phyloP scores from a whole-genome alignment of 2,113 vertebrate species.

The Riparia riparia region DNA sequence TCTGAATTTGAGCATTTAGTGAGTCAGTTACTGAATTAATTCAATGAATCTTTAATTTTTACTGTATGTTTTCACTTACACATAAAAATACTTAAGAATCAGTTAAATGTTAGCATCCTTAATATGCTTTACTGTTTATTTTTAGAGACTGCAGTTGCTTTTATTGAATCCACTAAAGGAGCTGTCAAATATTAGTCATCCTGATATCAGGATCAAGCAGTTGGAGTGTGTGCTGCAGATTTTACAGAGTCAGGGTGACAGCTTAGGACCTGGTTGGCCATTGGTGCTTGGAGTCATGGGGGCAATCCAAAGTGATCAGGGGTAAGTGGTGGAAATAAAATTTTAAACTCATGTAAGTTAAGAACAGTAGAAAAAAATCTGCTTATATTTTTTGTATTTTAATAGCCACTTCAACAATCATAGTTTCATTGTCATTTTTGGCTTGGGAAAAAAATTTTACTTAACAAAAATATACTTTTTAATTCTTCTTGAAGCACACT shows the following conservation, averaged over 20 bases:
- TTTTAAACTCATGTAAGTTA: neutral
- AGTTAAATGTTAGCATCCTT: neutral
- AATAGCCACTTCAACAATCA: neutral
- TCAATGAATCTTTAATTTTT: neutral
- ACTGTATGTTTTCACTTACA: neutral
- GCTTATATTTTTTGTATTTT: neutral
- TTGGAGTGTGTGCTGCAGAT: slow-evolving; percentile 97
- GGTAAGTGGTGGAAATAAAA: slow-evolving; percentile 81
- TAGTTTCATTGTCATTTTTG: neutral
- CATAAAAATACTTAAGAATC: neutral
- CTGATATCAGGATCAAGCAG: slow-evolving; percentile 96
- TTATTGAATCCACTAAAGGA: slow-evolving; percentile 95
- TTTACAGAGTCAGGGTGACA: slow-evolving; percentile 95
- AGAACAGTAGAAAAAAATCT: neutral
- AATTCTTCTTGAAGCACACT: neutral
- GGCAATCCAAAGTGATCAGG: slow-evolving; percentile 97
- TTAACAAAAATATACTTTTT: neutral
- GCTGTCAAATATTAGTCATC: slow-evolving; percentile 91
- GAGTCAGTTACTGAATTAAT: neutral
- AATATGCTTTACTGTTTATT: slow-evolving; percentile 18
- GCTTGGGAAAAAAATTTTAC: neutral
- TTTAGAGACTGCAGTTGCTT: slow-evolving; percentile 92
- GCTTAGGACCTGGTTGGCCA: slow-evolving; percentile 96
- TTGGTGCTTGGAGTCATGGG: slow-evolving; percentile 96
- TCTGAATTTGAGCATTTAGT: neutral